Evolutionary conservation across 2,797 vertebrate species (phyloP), one percentile per base, ranked within the genome.

Genomic region (Amblyraja radiata): DNA sequence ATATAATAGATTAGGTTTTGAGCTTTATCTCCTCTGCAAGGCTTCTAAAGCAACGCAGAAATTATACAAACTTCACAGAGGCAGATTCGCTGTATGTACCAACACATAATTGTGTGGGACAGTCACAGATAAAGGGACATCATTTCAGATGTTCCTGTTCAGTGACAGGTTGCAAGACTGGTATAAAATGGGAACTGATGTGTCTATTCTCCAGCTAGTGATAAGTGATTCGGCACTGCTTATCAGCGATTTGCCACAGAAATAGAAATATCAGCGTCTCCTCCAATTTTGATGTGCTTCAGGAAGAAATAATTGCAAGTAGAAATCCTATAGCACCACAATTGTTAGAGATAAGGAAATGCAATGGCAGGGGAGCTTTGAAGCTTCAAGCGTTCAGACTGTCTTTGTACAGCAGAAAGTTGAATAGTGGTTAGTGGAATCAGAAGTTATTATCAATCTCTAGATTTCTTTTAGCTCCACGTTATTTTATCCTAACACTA

Each of bases 141-240:
- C 71, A 92, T 92, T 92, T 92, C 90, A 92, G 73, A 76, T 76
- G 68, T 74, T 92, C 90, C 39, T 92, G 71, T 76, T 74, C 32
- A 92, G 90, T 76, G 71, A 92, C 90, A 92, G 90, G 39, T 46
- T 92, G 71, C 71, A 74, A 46, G 39, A 74, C 90, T 58, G 68
- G 68, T 63, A 92, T 91, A 92, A 76, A 92, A 92, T 92, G 71
- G 71, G 71, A 92, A 92, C 36, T 76, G 90, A 92, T 76, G 71
- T 16, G 23, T 92, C 90, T 76, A 92, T 92, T 92, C 36, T 54
- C 58, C 21, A 46, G 39, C 90, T 76, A 46, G 23, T 54, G 39
- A 92, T 76, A 92, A 92, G 90, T 76, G 76, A 91, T 46, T 74
- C 68, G 71, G 71, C 32, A 36, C 18, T 74, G 90, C 90, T 91